Conservation (phyloP, 2,113 vertebrate species). For the Xenotilapia leptura region DNA sequence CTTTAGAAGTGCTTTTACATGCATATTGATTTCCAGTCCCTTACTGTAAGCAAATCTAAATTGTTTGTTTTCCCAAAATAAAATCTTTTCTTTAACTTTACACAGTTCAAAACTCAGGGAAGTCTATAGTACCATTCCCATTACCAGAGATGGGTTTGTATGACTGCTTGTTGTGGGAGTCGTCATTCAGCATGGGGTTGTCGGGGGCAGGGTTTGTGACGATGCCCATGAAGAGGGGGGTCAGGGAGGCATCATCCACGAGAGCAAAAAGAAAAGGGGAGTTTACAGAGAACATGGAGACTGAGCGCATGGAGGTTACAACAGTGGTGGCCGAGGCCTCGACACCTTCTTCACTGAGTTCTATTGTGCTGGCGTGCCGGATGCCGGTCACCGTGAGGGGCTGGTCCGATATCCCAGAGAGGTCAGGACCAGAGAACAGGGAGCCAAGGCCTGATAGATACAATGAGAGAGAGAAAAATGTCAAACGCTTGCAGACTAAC, state of each 20-base stretch:
- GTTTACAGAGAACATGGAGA: conserved; percentile 75
- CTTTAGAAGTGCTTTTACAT: neutral
- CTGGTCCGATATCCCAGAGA: conserved; percentile 73
- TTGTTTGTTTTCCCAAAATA: neutral
- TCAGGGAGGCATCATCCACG: conserved; percentile 71
- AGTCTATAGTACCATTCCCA: neutral
- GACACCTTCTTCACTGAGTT: conserved; percentile 81
- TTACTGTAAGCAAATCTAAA: neutral
- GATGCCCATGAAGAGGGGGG: conserved; percentile 81
- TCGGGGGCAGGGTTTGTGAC: conserved; percentile 81
- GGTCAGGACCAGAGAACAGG: conserved; percentile 76
- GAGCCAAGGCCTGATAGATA: conserved; percentile 75
- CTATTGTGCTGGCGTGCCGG: conserved; percentile 79
- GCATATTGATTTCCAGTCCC: neutral
- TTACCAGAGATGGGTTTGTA: neutral
- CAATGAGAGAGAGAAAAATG: neutral
- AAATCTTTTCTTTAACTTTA: neutral
- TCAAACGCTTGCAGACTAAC: neutral
- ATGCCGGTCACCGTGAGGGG: conserved; percentile 76
- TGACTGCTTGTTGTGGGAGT: neutral
- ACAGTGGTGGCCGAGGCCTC: conserved; percentile 79
- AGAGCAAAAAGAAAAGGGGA: conserved; percentile 84
- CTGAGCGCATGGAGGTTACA: conserved; percentile 67
- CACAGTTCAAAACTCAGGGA: neutral
- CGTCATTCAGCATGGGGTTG: conserved; percentile 24